A percentile compares a stretch with the other conserved stretches of the same genome.
Conservation (phyloP, 2,797 vertebrate species). For the Mionectes olivaceus region DNA sequence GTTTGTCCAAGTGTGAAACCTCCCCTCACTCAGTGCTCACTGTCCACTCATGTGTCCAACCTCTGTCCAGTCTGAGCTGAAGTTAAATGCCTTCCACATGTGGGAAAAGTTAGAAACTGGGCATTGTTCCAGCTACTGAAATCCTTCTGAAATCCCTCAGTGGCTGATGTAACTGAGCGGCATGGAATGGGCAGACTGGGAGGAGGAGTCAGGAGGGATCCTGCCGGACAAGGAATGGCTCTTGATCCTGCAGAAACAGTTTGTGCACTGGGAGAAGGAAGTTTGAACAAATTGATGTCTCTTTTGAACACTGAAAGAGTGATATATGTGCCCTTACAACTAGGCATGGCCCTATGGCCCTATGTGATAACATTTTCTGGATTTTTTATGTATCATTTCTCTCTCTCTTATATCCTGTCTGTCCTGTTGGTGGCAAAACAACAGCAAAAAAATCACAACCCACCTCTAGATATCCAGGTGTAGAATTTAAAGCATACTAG, state of each 20-base stretch:
- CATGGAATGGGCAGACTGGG: not conserved
- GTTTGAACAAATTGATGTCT: not conserved
- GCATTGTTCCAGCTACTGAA: slow-evolving; percentile 59
- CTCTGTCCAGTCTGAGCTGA: not conserved
- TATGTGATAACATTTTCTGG: not conserved
- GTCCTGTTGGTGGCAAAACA: not conserved
- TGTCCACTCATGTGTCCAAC: not conserved
- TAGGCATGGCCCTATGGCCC: not conserved
- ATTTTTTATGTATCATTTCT: not conserved
- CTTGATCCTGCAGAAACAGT: not conserved
- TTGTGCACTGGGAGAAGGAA: not conserved
- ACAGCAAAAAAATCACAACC: not conserved
- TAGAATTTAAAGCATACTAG: not conserved
- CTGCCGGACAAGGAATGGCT: not conserved
- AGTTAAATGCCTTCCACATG: slow-evolving; percentile 57
- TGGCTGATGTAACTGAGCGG: slow-evolving; percentile 20
- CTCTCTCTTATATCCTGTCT: not conserved
- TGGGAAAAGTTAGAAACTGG: slow-evolving; percentile 61
- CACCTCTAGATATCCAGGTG: not conserved
- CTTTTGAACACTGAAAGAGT: not conserved
- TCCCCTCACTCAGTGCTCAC: not conserved
- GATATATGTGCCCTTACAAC: not conserved
- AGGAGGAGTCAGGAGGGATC: not conserved
- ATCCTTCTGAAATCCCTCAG: slow-evolving; percentile 25
- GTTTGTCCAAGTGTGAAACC: not conserved